These are phyloP conservation scores for Heliconius hortense DNA, from an alignment of 2,888 invertebrate species.

Conservation along the genomic window DNA sequence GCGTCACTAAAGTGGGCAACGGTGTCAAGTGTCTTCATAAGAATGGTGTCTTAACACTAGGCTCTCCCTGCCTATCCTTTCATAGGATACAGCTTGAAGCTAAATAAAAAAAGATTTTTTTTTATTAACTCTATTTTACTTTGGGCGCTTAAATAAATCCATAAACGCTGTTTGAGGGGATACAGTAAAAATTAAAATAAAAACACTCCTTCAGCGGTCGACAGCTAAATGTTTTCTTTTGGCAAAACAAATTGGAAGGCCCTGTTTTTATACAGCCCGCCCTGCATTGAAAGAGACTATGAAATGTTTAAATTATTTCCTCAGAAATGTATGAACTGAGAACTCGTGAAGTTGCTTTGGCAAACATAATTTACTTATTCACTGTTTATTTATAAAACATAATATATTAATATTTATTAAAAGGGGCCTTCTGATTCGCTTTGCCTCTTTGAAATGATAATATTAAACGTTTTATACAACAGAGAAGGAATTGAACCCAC, in stretches of 20 bases:
- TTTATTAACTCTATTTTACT: conserved; percentile 12
- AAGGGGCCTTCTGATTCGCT: no score
- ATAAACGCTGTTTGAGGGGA: conserved; percentile 45
- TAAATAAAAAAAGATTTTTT: no score
- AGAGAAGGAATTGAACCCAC: no score
- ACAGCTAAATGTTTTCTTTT: conserved; percentile 62
- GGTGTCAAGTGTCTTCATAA: no score
- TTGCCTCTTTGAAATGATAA: background rate
- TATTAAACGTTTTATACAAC: background rate
- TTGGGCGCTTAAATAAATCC: conserved; percentile 43
- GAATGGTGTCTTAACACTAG: no score
- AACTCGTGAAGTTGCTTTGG: conserved; percentile 21
- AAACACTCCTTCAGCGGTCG: conserved; percentile 52
- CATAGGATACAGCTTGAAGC: no score
- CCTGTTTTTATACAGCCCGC: conserved; percentile 49
- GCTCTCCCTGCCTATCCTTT: no score
- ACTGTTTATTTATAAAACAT: conserved; percentile 3
- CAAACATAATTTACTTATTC: background rate
- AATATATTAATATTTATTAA: background rate
- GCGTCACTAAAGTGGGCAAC: no score
- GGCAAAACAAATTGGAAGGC: conserved; percentile 64
- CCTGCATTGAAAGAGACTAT: conserved; percentile 21
- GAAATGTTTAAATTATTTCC: conserved; percentile 18
- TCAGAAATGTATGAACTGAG: conserved; percentile 10
- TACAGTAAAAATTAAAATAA: conserved; percentile 49